Percentiles rank a stretch among this genome's conserved stretches.
Evolutionary conservation across 2,113 vertebrate species (phyloP).

Genomic region (Myocastor coypus): DNA sequence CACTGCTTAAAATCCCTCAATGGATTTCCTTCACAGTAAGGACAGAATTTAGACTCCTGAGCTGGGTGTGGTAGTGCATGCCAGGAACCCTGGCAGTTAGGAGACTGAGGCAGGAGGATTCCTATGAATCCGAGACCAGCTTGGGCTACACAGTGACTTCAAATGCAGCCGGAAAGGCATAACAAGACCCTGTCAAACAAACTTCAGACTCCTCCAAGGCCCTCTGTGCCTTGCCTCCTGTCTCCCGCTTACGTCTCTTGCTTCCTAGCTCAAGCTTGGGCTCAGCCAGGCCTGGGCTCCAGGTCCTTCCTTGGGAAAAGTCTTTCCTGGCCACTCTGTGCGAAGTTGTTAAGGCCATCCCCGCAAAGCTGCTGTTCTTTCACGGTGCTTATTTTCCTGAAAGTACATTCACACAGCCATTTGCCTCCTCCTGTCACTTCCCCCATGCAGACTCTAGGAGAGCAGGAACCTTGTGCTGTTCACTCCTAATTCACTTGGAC

Average conservation of each 20-base stretch:
- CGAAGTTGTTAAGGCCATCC: not conserved
- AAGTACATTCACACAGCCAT: not conserved
- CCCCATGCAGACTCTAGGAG: not conserved
- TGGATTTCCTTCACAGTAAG: slow-evolving; percentile 8
- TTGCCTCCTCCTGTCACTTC: not conserved
- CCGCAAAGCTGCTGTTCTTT: not conserved
- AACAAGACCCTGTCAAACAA: not conserved
- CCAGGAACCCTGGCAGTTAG: not conserved
- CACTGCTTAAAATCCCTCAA: not conserved
- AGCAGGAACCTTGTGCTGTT: not conserved
- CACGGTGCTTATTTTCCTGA: not conserved
- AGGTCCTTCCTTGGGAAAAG: not conserved
- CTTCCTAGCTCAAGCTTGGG: not conserved
- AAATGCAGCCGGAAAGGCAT: not conserved
- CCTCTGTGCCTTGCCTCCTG: not conserved
- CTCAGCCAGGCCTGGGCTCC: not conserved
- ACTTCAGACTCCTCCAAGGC: not conserved
- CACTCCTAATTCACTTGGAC: not conserved
- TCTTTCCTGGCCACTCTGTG: not conserved
- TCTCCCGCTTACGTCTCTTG: not conserved
- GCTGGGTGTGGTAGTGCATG: not conserved
- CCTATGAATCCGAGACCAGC: not conserved
- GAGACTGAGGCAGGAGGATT: not conserved
- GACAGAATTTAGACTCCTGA: not conserved
- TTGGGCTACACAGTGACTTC: not conserved